A percentile compares a stretch with the other conserved stretches of the same genome.
phyloP scores from a whole-genome alignment of 2,113 vertebrate genomes.

The Lasiurus cinereus region DNA sequence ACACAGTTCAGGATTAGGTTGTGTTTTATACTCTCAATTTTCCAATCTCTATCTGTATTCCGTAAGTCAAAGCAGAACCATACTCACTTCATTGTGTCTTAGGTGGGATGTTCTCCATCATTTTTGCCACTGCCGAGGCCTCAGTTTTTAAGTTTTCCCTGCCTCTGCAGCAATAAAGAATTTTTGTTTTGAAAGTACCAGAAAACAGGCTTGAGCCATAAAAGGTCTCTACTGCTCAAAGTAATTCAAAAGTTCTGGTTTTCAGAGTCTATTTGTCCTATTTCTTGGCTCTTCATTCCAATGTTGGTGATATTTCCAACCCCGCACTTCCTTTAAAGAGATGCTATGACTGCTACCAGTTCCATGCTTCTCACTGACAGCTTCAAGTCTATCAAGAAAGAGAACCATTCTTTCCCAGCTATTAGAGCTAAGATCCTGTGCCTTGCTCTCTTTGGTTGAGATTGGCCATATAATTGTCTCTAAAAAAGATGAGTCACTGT shows the following conservation, averaged over 20 bases:
- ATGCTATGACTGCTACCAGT: background rate
- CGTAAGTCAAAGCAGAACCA: background rate
- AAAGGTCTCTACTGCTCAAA: background rate
- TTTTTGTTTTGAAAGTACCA: background rate
- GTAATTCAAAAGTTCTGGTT: background rate
- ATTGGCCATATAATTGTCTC: background rate
- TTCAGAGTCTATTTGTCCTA: background rate
- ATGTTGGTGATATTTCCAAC: background rate
- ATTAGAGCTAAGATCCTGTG: background rate
- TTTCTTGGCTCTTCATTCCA: background rate
- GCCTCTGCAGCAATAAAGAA: background rate
- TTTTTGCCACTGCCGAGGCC: accelerated
- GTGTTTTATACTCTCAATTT: background rate
- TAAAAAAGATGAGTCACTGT: background rate
- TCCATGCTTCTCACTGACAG: background rate
- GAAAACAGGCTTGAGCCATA: background rate
- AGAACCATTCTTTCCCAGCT: background rate
- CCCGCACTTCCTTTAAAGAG: background rate
- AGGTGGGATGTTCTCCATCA: background rate
- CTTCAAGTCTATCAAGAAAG: background rate
- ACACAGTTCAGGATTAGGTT: background rate
- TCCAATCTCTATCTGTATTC: background rate
- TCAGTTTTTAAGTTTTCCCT: background rate
- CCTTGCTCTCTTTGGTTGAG: background rate
- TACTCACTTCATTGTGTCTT: background rate